A percentile compares a stretch with the other conserved stretches of the same genome.
phyloP scores from a whole-genome alignment of 2,797 vertebrate genomes.

The Cygnus olor region DNA sequence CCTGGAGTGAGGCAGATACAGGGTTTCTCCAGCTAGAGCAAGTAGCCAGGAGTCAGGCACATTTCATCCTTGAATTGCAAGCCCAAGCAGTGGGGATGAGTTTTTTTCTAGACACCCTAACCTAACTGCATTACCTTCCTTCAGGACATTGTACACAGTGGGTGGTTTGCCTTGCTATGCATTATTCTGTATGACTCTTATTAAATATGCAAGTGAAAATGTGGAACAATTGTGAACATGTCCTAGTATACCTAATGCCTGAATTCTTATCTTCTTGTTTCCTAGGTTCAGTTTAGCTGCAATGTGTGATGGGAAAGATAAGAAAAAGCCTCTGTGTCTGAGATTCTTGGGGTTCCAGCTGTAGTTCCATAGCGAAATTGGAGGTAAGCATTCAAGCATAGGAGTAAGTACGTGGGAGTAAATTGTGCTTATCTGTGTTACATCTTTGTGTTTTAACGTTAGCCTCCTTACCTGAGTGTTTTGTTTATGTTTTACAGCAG shows the following conservation, averaged over 20 bases:
- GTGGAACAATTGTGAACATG: neutral
- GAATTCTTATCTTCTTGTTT: neutral
- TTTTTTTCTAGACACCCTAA: neutral
- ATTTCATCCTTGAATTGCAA: neutral
- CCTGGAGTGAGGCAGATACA: neutral
- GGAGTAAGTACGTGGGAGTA: neutral
- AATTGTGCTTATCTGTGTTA: neutral
- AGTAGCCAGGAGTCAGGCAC: neutral
- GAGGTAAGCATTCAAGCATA: neutral
- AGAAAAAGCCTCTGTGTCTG: neutral
- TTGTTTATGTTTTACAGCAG: neutral
- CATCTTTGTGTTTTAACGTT: neutral
- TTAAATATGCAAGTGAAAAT: neutral
- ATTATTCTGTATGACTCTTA: neutral
- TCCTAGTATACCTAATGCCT: neutral
- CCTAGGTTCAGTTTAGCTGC: neutral
- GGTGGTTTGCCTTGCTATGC: neutral
- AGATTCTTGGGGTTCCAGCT: neutral
- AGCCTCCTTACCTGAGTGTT: neutral
- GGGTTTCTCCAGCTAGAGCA: neutral
- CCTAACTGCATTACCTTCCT: neutral
- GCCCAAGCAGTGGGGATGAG: neutral
- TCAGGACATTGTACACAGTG: neutral
- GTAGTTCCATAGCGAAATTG: neutral
- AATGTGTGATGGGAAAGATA: neutral